Conservation (phyloP, 2,797 vertebrate genomes). For the Melanogrammus aeglefinus region DNA sequence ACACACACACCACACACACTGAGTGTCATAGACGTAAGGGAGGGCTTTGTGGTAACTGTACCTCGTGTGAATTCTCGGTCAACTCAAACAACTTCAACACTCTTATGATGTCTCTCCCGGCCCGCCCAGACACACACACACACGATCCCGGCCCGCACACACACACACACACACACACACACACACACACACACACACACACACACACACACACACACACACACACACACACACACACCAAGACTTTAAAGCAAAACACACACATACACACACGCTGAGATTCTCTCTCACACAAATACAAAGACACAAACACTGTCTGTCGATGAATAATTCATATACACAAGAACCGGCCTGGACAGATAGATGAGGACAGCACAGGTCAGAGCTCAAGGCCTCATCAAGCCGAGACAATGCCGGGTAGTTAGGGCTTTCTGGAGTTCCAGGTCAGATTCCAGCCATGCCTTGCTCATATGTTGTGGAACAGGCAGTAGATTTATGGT, state of each 20-base stretch:
- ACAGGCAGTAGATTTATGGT: neutral
- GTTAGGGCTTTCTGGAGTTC: too few species aligned
- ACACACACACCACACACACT: slow-evolving; percentile 35
- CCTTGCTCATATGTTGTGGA: neutral
- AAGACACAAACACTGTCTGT: slow-evolving; percentile 18
- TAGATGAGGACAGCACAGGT: neutral
- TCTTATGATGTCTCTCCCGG: slow-evolving; percentile 60
- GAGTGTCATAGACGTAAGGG: too few species aligned
- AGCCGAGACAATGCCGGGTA: neutral
- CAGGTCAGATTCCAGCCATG: slow-evolving; percentile 2
- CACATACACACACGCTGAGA: slow-evolving; percentile 16
- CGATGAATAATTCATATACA: slow-evolving; percentile 52
- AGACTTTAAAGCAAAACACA: neutral
- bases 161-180: too few species aligned
- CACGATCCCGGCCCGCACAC: too few species aligned
- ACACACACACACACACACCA: slow-evolving; percentile 17
- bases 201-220: too few species aligned
- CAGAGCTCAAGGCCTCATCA: neutral
- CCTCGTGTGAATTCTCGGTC: slow-evolving; percentile 72
- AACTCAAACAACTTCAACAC: slow-evolving; percentile 60
- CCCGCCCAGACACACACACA: slow-evolving; percentile 26
- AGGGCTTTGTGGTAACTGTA: slow-evolving; percentile 59
- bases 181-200: too few species aligned
- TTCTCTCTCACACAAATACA: neutral
- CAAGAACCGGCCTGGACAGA: slow-evolving; percentile 17